Base-by-base conservation (phyloP, 1,140 invertebrate genomes). In the Mactra quadrangularis region DNA sequence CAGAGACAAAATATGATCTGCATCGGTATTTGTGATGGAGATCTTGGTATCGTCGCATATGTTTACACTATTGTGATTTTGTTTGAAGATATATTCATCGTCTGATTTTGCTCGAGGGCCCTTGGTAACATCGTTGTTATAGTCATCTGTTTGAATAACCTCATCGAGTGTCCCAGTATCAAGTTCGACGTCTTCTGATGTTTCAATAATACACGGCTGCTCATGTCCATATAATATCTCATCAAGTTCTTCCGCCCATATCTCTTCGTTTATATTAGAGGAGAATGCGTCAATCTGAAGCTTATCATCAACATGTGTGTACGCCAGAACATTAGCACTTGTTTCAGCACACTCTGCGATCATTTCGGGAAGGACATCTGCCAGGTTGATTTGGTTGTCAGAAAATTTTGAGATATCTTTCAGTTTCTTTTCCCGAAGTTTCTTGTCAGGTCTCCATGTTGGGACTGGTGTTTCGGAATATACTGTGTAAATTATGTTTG, bases 231-330 rank as follows among this genome's bases (percentile, higher is more conserved):
- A 3, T 4, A 57, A 4, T 29, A 27, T 3, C 7, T 57, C 53
- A 29, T 57, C 53, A 27, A 64, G 15, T 41, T 35, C 35, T 64
- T 33, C 60, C 13, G 60, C 35, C 60, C 60, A 64, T 7, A 9
- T 9, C 19, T 64, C 41, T 52, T 47, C 47, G 19, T 70, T n/a
- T 41, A 70, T 13, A 52, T 70, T 52, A 47, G 47, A 11, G 22
- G 66, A 2, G 50, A 50, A 50, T 52, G n/a, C 66, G 13, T 50
- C 38, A 19, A 1, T 41, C 13, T 70, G 38, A 11, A 50, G 15
- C 9, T 6, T 1, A 4, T 70, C 47, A 19, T 47, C 41, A 41
- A 70, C 35, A 4, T 2, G 22, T 50, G 38, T 27, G 15, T 15
- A 47, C 4, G 25, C 38, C 25, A 70, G 41, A 50, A 50, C 66